These are phyloP conservation scores for Ichneumon xanthorius DNA, from an alignment of 2,888 invertebrate species.

Conservation along the genomic window DNA sequence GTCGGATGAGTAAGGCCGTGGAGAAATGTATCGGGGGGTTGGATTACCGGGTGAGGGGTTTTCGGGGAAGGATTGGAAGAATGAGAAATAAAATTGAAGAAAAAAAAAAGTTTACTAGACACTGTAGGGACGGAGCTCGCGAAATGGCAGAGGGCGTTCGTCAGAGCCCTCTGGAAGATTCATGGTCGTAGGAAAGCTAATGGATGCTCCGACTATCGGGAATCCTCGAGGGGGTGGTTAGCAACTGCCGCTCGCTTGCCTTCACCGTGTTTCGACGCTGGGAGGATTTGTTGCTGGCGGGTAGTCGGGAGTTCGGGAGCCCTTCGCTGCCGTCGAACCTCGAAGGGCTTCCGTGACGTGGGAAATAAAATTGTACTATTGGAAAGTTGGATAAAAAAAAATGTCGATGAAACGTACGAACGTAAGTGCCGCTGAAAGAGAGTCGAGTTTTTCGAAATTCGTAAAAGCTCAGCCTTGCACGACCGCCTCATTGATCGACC, in stretches of 20 bases:
- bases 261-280: background rate
- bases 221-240: slow-evolving; percentile 14
- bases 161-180: slow-evolving; percentile 20
- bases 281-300: background rate
- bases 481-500: background rate
- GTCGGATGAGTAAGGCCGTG: background rate
- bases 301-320: background rate
- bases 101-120: background rate
- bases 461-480: background rate
- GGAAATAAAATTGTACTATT: background rate
- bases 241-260: background rate
- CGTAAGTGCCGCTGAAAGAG: background rate
- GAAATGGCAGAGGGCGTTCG: background rate
- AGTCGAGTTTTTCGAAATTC: background rate
- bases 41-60: background rate
- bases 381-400: background rate
- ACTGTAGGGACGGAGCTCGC: background rate
- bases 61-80: background rate
- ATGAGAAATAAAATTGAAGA: background rate
- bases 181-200: slow-evolving; percentile 11
- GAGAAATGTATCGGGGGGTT: background rate
- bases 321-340: background rate
- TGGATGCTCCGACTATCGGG: background rate
- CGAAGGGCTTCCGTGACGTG: background rate
- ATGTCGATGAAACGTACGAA: background rate